Conservation (phyloP, 2,888 invertebrate genomes). For the Drosophila kuntzei region DNA sequence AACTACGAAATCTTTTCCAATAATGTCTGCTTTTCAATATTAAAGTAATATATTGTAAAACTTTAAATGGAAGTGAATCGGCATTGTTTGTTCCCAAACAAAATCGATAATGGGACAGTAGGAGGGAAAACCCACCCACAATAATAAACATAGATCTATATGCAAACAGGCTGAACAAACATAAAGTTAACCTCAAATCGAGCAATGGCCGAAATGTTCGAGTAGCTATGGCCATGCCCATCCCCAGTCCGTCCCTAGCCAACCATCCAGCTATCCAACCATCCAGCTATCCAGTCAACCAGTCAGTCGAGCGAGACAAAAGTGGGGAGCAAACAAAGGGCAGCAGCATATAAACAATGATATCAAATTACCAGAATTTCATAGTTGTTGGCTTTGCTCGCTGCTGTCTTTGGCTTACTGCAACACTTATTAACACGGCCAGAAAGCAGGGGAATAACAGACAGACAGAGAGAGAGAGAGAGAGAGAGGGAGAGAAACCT, state of each 20-base stretch:
- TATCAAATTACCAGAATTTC: constrained; percentile 76
- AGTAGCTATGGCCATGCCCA: constrained; percentile 19
- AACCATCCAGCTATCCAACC: constrained; percentile 10
- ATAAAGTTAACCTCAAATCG: constrained; percentile 40
- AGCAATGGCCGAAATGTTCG: constrained; percentile 53
- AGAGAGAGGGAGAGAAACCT: constrained; percentile 30
- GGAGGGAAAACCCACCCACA: constrained; percentile 33
- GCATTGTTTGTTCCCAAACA: constrained; percentile 24
- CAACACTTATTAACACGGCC: constrained; percentile 78
- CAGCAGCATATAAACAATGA: constrained; percentile 78
- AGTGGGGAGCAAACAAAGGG: constrained; percentile 79
- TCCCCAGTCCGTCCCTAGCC: background rate
- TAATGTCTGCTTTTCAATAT: background rate
- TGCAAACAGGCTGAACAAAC: constrained; percentile 55
- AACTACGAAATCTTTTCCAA: background rate
- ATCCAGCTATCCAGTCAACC: constrained; percentile 32
- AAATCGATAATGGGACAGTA: constrained; percentile 56
- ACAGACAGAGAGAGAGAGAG: constrained; percentile 11
- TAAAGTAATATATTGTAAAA: constrained; percentile 1
- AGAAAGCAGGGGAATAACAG: constrained; percentile 14
- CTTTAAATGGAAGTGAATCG: constrained; percentile 26
- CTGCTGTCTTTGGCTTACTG: constrained; percentile 50
- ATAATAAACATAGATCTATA: constrained; percentile 48
- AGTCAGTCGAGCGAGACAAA: constrained; percentile 52
- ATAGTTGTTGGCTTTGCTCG: constrained; percentile 64